Percentiles rank a stretch among this genome's conserved stretches.
Conservation (phyloP, 92 coral and sea anemone species). For the Meandrina meandrites region DNA sequence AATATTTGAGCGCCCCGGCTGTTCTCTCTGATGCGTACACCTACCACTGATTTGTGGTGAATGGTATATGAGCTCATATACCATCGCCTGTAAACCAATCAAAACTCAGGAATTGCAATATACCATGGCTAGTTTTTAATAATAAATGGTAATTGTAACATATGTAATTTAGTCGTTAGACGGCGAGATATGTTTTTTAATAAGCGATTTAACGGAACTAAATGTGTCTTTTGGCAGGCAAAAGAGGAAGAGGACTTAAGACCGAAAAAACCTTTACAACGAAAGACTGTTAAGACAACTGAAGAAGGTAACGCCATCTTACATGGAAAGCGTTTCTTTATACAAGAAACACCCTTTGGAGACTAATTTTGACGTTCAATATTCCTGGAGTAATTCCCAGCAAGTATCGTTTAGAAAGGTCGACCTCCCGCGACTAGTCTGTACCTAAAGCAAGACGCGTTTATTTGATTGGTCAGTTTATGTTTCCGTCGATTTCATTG, state of each 20-base stretch:
- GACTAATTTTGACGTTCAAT: neutral
- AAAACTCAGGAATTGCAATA: too few relatives aligned
- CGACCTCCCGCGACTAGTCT: neutral
- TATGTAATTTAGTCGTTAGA: too few relatives aligned
- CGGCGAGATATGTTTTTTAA: neutral
- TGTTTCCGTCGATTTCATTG: neutral
- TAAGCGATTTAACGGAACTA: neutral
- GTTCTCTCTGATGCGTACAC: too few relatives aligned
- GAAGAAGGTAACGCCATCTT: constrained; percentile 54
- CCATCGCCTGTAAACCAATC: too few relatives aligned
- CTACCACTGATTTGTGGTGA: too few relatives aligned
- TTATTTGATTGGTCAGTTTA: neutral
- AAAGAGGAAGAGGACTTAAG: constrained; percentile 70
- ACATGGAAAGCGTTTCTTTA: neutral
- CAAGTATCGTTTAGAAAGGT: neutral
- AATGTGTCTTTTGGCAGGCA: constrained; percentile 35
- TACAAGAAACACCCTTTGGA: neutral
- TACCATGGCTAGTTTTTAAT: too few relatives aligned
- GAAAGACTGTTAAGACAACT: constrained; percentile 60
- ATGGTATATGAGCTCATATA: too few relatives aligned
- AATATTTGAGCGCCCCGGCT: too few relatives aligned
- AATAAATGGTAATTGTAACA: too few relatives aligned
- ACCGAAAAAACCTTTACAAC: constrained; percentile 62
- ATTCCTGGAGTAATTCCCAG: neutral
- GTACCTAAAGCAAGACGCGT: neutral